Percentiles rank a stretch among this genome's conserved stretches.
These are phyloP conservation scores for Aselliscus stoliczkanus DNA, from an alignment of 2,797 vertebrate genomes.

Conservation along the genomic window DNA sequence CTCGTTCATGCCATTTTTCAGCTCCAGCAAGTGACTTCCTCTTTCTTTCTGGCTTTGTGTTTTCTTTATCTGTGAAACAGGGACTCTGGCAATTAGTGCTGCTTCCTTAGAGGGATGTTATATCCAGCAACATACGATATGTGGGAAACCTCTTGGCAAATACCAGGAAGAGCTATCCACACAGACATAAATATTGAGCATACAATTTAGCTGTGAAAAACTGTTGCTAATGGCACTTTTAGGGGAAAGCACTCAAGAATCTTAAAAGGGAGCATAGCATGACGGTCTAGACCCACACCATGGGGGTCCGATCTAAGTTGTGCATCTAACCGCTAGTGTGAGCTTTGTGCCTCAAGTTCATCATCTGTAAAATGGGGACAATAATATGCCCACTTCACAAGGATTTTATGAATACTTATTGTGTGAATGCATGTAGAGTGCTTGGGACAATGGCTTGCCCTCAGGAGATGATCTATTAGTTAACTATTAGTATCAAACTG, in stretches of 20 bases:
- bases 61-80: background rate
- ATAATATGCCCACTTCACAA: background rate
- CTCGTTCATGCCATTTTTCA: background rate
- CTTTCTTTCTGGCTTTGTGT: background rate
- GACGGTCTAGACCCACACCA: background rate
- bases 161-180: background rate
- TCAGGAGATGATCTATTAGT: background rate
- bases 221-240: background rate
- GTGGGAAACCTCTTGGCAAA: background rate
- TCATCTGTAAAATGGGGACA: background rate
- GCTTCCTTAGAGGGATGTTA: background rate
- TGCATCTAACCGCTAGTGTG: background rate
- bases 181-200: background rate
- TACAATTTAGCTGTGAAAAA: background rate
- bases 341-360: background rate
- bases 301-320: background rate
- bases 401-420: background rate
- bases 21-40: background rate
- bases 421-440: background rate
- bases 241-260: background rate
- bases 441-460: background rate
- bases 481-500: background rate
- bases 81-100: background rate
- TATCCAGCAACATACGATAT: background rate
- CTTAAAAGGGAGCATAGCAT: background rate